These are phyloP conservation scores for Condylura cristata DNA, from an alignment of 2,113 vertebrate genomes.

Conservation along the genomic window DNA sequence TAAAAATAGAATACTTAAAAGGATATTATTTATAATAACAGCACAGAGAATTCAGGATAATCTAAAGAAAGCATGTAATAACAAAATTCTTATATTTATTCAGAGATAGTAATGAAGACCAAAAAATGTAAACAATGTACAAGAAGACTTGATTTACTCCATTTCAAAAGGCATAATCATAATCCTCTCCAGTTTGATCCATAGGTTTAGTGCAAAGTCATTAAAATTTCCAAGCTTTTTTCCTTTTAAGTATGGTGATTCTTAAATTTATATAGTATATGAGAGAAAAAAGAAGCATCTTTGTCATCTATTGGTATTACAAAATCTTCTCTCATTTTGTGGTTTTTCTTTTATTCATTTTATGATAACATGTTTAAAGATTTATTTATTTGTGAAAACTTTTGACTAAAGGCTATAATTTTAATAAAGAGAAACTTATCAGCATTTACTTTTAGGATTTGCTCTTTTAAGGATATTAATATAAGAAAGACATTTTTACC, in stretches of 20 bases:
- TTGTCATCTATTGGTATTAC: neutral
- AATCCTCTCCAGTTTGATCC: neutral
- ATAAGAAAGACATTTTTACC: neutral
- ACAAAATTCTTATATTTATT: neutral
- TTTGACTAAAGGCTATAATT: neutral
- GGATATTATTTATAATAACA: neutral
- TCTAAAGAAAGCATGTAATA: neutral
- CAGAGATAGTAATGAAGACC: neutral
- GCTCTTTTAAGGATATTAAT: neutral
- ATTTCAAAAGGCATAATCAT: too few species aligned
- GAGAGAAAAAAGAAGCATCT: neutral
- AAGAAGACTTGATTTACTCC: neutral
- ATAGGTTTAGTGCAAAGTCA: neutral
- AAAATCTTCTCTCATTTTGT: neutral
- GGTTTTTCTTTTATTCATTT: neutral
- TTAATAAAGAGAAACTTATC: neutral
- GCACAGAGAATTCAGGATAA: neutral
- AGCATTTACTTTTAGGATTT: neutral
- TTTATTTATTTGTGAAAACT: too few species aligned
- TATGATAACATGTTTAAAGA: too few species aligned
- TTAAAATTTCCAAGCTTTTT: neutral
- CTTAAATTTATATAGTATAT: neutral
- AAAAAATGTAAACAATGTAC: neutral
- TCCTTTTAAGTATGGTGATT: neutral
- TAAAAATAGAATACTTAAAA: neutral